Evolutionary conservation across 1,140 invertebrate genomes (phyloP), one percentile per base, ranked within the genome.

Genomic region (Drosophila pachea): DNA sequence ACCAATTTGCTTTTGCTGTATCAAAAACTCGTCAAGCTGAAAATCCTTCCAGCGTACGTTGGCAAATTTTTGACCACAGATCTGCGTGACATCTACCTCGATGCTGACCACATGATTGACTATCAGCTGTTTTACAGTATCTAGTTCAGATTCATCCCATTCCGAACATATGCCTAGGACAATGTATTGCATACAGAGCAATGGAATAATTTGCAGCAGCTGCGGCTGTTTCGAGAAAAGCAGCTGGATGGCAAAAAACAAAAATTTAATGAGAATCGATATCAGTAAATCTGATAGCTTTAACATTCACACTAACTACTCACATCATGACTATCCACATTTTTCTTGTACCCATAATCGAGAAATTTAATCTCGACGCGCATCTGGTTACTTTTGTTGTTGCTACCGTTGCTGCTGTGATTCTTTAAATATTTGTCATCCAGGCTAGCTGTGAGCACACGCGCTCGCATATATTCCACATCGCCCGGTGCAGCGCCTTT

Each of bases 341-440:
- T 78, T 33, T 66, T 71, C 49, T 66, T 79, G 35, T 94, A 94
- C 59, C 94, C 94, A 82, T 93, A 95, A 87, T 95, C 94, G 5
- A 95, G 90, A 58, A 94, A 94, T 40, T 92, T 91, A 4, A 95
- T 92, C 65, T 88, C 78, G 8, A 77, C 79, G 35, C 71, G 67
- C 91, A 93, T 59, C 90, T 66, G 7, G 79, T 65, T 54, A 89
- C 40, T 12, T 2, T 12, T 42, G 40, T n/a, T 40, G 38, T 40
- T 40, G 11, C 38, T n/a, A 12, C 2, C 14, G n/a, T 7, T 14
- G 40, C 40, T 16, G 12, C 64, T 53, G 89, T 89, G 16, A 83
- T 58, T 35, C 59, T 36, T 22, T 32, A 35, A 91, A 12, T 33
- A 53, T 16, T 58, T 55, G 60, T 65, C 32, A 62, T 75, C 33